Evolutionary conservation across 2,797 vertebrate genomes (phyloP).

Genomic region (Chiroxiphia lanceolata): DNA sequence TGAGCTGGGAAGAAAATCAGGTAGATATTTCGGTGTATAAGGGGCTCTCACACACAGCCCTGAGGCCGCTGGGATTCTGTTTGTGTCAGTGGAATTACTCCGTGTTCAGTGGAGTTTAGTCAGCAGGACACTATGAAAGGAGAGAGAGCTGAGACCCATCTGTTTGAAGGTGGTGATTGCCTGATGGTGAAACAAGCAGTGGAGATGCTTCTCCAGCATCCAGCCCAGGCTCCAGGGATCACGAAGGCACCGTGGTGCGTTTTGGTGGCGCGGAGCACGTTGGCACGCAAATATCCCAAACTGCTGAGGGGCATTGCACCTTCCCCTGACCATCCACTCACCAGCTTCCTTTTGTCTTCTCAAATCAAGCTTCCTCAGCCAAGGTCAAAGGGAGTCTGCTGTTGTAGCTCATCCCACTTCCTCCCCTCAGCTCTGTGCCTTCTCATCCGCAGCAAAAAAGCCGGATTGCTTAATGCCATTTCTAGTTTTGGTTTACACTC

Average conservation of each 20-base stretch:
- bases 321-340: not conserved
- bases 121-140: slow-evolving; percentile 26
- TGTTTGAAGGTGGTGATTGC: not conserved
- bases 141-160: not conserved
- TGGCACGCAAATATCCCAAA: not conserved
- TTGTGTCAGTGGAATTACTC: slow-evolving; percentile 5
- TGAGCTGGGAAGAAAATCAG: slow-evolving; percentile 2
- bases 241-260: not conserved
- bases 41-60: not conserved
- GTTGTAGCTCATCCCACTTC: not conserved
- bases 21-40: not conserved
- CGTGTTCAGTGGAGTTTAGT: not conserved
- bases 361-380: not conserved
- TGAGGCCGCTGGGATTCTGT: not conserved
- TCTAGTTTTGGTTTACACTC: not conserved
- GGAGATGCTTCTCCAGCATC: not conserved
- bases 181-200: not conserved
- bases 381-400: not conserved
- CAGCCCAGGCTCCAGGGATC: not conserved
- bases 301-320: not conserved
- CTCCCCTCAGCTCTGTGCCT: not conserved
- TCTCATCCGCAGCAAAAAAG: not conserved
- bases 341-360: not conserved
- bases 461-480: not conserved
- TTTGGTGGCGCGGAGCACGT: rapidly evolving